Base-by-base conservation (phyloP, 2,113 vertebrate genomes). In the Diphyllodes magnificus region DNA sequence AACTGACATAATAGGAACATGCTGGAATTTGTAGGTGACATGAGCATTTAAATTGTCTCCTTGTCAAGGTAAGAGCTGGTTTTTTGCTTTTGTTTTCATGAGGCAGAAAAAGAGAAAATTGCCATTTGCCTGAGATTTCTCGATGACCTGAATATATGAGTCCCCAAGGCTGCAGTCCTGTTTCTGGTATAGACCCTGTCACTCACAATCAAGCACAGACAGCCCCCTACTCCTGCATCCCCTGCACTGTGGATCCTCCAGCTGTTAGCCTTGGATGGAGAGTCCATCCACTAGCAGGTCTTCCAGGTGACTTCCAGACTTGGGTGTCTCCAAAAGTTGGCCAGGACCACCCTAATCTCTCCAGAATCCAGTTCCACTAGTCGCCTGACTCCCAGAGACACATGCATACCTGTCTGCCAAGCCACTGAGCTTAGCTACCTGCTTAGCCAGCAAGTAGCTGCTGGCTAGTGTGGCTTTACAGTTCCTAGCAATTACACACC, bases 161-260 rank as follows among this genome's bases (percentile, higher is more conserved):
- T 71, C 15, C 12, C 17, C 35, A 81, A 20, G 42, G 24, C 37
- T 80, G 21, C 69, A 83, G 47, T 60, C 23, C 40, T 15, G 3
- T 17, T 59, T 60, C 20, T 63, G 51, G 10, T 44, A 11, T 19
- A 39, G 53, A 40, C 10, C 19, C 19, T 0, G 0, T 72, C 2
- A 3, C 45, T 68, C n/a, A 40, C 10, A 25, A 59, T 12, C 9
- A 33, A 22, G 28, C 42, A 61, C 2, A 7, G 51, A 19, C 17
- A 86, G 21, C 11, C 24, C 22, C 24, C 30, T 6, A 9, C 8
- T 56, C 25, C 71, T 65, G 42, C 2, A 2, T 15, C 11, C 12
- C 18, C 28, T 64, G 19, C 5, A 4, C 4, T n/a, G 35, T 53
- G 44, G 7, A 45, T 80, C 14, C 12, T n/a, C 10, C 20, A 27